Percentiles rank a stretch among this genome's conserved stretches.
Conservation (phyloP, 2,888 invertebrate genomes). For the Philereme vetulata region DNA sequence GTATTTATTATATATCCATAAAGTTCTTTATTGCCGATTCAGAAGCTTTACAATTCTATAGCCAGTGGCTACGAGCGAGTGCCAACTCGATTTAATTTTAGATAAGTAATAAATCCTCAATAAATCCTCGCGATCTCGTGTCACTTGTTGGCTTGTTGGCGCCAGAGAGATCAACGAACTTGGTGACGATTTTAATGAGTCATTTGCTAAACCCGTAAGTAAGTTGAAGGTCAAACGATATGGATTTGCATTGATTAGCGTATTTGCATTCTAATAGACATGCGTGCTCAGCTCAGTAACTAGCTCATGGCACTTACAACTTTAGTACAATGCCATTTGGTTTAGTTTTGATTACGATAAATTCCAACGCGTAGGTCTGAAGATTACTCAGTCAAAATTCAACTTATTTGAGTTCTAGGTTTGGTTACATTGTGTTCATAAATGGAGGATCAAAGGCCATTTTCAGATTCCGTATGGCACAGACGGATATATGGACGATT, state of each 20-base stretch:
- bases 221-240: conserved; percentile 51
- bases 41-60: conserved; percentile 13
- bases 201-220: conserved; percentile 41
- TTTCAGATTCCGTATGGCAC: conserved; percentile 14
- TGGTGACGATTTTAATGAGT: conserved; percentile 42
- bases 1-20: conserved; percentile 26
- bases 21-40: conserved; percentile 23
- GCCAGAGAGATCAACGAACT: conserved; percentile 40
- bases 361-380: not conserved
- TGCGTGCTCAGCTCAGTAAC: conserved; percentile 21
- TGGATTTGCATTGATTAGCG: conserved; percentile 49
- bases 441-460: conserved; percentile 14
- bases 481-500: conserved; percentile 12
- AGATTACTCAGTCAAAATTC: conserved; percentile 9
- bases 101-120: conserved; percentile 32
- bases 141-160: conserved; percentile 30
- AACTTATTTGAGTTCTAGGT: conserved; percentile 13
- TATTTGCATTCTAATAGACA: conserved; percentile 48
- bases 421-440: conserved; percentile 8
- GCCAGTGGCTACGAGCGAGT: conserved; percentile 15
- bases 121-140: conserved; percentile 37
- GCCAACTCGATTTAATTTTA: conserved; percentile 32
- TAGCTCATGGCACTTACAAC: conserved; percentile 8
- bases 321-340: conserved; percentile 2
- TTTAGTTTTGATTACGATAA: conserved; percentile 1